Base-by-base conservation (phyloP, 2,888 invertebrate species). In the Heterodera filipjevi region DNA sequence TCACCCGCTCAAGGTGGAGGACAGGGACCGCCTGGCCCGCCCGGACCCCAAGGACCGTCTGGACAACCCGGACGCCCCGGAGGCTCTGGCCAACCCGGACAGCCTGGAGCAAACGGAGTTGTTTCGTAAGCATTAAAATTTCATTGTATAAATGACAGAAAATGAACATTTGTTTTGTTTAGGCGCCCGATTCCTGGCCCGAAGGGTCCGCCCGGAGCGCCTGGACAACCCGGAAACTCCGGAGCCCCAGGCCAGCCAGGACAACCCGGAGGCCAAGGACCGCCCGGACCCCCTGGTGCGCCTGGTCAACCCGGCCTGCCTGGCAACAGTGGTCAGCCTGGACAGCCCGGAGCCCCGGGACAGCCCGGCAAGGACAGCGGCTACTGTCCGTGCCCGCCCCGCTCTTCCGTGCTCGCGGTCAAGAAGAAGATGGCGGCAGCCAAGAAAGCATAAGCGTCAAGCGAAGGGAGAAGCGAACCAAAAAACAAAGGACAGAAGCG, bases 31-130 rank as follows among this genome's bases (percentile, higher is more conserved):
- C 79, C 81, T 46, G 87, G 87, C 79, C 81, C 82, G 33, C 81
- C 79, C 49, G 87, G 87, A 81, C 82, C 81, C 32, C 78, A 82
- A 46, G 85, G 86, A 83, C 76, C 79, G 49, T 81, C 85, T 33
- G 86, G 86, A 72, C 79, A 46, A 44, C 80, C 82, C 39, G 86
- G 86, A 70, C 66, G 77, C 16, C 79, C 82, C 46, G 86, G 86
- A 44, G 79, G 77, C 30, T 77, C 80, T 71, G 85, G 85, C 79
- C 70, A 79, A 70, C 80, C 82, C 33, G 85, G 85, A 74, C 59
- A 74, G 14, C 66, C 66, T 30, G 66, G 66, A 66, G 66, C 66
- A 19, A 22, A 22, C 16, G 66, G n/a, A 66, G 33, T 66, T 66
- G 66, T 66, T 27, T 66, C 66, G 66, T 66, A 33, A 66, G 32